Conservation (phyloP, 2,888 invertebrate genomes). For the Julus scandinavius region DNA sequence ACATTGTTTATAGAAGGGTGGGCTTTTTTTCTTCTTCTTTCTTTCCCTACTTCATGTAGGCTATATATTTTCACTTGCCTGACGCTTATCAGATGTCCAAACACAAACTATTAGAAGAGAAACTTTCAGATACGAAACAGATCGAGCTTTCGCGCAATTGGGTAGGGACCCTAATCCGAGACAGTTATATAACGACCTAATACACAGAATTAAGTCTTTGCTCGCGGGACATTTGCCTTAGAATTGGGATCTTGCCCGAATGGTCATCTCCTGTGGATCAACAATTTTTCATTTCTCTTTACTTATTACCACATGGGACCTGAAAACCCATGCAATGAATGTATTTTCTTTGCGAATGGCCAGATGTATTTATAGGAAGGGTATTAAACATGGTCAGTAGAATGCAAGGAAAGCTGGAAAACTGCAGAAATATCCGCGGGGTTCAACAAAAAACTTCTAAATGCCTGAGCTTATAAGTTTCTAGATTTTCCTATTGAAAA, state of each 20-base stretch:
- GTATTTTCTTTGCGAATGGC: neutral
- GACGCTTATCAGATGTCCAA: slow-evolving; percentile 12
- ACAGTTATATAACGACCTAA: slow-evolving; percentile 27
- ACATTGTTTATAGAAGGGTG: slow-evolving; percentile 7
- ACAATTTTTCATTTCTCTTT: slow-evolving; percentile 33
- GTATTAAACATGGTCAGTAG: slow-evolving; percentile 4
- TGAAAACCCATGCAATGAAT: slow-evolving; percentile 21
- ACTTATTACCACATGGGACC: slow-evolving; percentile 33
- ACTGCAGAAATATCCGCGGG: neutral
- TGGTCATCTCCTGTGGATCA: slow-evolving; percentile 16
- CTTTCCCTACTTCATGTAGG: neutral
- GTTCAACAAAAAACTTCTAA: neutral
- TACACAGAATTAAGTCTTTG: slow-evolving; percentile 18
- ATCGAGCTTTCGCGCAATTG: neutral
- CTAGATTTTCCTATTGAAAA: neutral
- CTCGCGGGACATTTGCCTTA: slow-evolving; percentile 3
- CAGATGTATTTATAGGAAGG: slow-evolving; percentile 1
- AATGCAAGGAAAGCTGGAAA: neutral
- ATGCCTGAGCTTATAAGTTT: neutral
- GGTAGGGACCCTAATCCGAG: slow-evolving; percentile 21
- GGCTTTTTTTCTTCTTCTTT: neutral
- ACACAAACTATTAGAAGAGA: slow-evolving; percentile 20
- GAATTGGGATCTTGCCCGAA: neutral
- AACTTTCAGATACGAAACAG: slow-evolving; percentile 27
- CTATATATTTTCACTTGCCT: slow-evolving; percentile 27